Evolutionary conservation across 2,797 vertebrate species (phyloP).

Genomic region (Xenops minutus): DNA sequence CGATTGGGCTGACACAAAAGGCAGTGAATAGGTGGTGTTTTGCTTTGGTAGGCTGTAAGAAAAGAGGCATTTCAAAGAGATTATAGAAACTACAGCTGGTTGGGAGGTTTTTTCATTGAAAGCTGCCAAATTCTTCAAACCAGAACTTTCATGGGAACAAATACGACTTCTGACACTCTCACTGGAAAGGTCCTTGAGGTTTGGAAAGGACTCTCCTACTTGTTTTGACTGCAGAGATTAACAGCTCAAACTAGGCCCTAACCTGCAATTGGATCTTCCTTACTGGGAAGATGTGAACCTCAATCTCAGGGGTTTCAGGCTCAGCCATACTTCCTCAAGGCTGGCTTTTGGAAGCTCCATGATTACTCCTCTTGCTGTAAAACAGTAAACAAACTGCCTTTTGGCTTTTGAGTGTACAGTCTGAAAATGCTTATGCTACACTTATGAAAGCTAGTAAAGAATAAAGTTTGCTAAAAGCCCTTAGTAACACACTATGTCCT

Average conservation of each 20-base stretch:
- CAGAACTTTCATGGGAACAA: neutral
- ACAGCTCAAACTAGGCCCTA: neutral
- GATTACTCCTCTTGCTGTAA: neutral
- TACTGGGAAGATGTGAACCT: neutral
- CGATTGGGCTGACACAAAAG: neutral
- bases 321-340: neutral
- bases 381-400: neutral
- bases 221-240: neutral
- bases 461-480: neutral
- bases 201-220: neutral
- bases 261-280: neutral
- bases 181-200: neutral
- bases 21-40: constrained; percentile 12
- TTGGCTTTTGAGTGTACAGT: neutral
- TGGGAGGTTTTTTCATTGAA: neutral
- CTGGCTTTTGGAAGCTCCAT: neutral
- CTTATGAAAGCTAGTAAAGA: neutral
- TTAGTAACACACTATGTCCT: neutral
- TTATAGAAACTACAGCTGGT: neutral
- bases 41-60: neutral
- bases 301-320: neutral
- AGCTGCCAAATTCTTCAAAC: constrained; percentile 16
- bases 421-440: neutral
- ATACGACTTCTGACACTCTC: neutral
- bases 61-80: neutral